Percentiles rank a stretch among this genome's conserved stretches.
These are phyloP conservation scores for Porphyrio hochstetteri DNA, from an alignment of 2,113 vertebrate species.

Conservation along the genomic window DNA sequence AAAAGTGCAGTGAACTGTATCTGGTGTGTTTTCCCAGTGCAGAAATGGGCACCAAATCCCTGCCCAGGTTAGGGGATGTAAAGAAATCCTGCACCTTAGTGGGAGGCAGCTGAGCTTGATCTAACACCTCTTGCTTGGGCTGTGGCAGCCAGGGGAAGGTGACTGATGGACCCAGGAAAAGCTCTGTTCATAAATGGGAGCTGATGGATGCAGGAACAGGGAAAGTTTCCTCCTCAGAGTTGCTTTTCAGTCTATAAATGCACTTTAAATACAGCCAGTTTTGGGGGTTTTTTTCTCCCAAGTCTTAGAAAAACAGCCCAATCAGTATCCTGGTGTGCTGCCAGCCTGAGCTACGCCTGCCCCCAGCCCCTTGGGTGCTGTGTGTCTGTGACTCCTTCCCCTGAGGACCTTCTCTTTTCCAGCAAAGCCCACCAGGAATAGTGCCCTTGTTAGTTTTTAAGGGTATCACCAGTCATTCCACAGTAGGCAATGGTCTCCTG, in stretches of 20 bases:
- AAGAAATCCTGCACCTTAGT: not conserved
- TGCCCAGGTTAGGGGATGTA: not conserved
- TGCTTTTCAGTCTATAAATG: conserved; percentile 37
- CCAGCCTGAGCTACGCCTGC: too few species aligned
- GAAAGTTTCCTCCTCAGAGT: not conserved
- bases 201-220: not conserved
- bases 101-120: not conserved
- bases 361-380: not conserved
- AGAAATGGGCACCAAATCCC: not conserved
- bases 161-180: not conserved
- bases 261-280: conserved; percentile 32
- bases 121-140: not conserved
- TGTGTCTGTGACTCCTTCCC: not conserved
- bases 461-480: not conserved
- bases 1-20: not conserved
- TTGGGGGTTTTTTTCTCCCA: not conserved
- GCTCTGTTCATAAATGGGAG: not conserved
- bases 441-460: not conserved
- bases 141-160: not conserved
- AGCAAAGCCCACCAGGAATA: not conserved
- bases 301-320: conserved; percentile 3
- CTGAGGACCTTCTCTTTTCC: not conserved
- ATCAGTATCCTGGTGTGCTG: not conserved
- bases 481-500: not conserved
- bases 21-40: not conserved